Evolutionary conservation across 1,140 invertebrate species (phyloP).

Genomic region (Drosophila parvula): DNA sequence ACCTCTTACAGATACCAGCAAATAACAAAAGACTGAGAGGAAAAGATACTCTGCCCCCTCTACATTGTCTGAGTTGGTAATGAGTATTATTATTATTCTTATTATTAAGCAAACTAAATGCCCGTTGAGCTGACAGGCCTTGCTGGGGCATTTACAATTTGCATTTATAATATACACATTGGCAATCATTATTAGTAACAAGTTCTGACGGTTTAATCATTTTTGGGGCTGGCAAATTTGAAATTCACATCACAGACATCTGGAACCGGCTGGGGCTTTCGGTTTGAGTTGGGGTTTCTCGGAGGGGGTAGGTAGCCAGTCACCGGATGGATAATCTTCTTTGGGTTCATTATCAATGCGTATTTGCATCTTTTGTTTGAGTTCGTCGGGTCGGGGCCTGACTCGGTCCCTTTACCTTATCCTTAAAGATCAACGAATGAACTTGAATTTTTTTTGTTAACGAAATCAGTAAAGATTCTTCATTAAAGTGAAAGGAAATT

Average conservation of each 20-base stretch:
- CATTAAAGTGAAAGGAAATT: background rate
- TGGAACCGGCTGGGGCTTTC: slow-evolving; percentile 8
- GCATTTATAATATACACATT: slow-evolving; percentile 77
- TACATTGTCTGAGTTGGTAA: slow-evolving; percentile 20
- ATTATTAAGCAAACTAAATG: slow-evolving; percentile 74
- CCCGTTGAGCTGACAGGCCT: slow-evolving; percentile 49
- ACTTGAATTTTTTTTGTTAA: background rate
- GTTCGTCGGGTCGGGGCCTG: slow-evolving; percentile 24
- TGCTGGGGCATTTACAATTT: slow-evolving; percentile 61
- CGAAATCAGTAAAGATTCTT: background rate
- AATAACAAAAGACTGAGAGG: slow-evolving; percentile 18
- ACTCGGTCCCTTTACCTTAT: slow-evolving; percentile 3
- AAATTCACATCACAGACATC: slow-evolving; percentile 47
- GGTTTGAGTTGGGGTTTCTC: background rate
- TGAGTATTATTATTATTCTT: slow-evolving; percentile 57
- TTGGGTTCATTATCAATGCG: slow-evolving; percentile 64
- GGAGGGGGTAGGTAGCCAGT: slow-evolving; percentile 17
- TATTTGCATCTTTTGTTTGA: slow-evolving; percentile 70
- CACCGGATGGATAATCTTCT: slow-evolving; percentile 52
- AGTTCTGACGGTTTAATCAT: slow-evolving; percentile 61
- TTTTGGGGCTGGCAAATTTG: slow-evolving; percentile 52
- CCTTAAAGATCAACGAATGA: background rate
- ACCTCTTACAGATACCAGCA: background rate
- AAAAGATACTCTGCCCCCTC: background rate
- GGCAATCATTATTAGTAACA: slow-evolving; percentile 75